A percentile compares a stretch with the other conserved stretches of the same genome.
Evolutionary conservation across 1,140 invertebrate species (phyloP).

Genomic region (Heliconius congener): DNA sequence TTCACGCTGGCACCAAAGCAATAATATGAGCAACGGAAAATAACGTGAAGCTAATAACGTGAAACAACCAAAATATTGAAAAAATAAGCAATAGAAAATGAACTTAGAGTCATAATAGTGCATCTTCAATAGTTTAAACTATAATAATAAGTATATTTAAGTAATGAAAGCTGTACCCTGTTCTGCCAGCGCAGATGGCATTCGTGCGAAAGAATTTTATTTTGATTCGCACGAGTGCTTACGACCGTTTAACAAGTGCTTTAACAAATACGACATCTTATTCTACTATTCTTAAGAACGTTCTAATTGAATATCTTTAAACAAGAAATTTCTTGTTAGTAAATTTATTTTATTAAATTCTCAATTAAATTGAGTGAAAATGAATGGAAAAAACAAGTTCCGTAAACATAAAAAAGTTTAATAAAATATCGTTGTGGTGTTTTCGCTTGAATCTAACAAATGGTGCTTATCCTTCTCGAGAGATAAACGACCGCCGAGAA

Average conservation of each 20-base stretch:
- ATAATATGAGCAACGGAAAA: no score
- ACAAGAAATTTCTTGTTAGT: neutral
- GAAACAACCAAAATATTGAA: no score
- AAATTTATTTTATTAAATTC: neutral
- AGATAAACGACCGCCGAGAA: constrained; percentile 58
- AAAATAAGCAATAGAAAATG: no score
- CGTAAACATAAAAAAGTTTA: constrained; percentile 24
- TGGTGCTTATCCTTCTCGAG: constrained; percentile 59
- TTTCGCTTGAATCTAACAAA: constrained; percentile 54
- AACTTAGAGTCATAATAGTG: no score
- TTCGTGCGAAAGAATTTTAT: constrained; percentile 1
- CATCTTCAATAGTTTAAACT: neutral
- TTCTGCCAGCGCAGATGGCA: neutral
- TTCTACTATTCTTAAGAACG: neutral
- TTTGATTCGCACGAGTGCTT: neutral
- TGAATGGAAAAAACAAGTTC: neutral
- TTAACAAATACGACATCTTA: neutral
- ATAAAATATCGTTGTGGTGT: constrained; percentile 46
- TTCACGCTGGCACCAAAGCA: no score
- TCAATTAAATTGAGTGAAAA: neutral
- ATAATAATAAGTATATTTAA: constrained; percentile 1
- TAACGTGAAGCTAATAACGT: no score
- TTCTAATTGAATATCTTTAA: neutral
- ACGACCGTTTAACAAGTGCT: neutral
- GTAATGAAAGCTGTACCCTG: neutral